Evolutionary conservation across 2,113 vertebrate species (phyloP), one percentile per base, ranked within the genome.

Genomic region (Blennius ocellaris): DNA sequence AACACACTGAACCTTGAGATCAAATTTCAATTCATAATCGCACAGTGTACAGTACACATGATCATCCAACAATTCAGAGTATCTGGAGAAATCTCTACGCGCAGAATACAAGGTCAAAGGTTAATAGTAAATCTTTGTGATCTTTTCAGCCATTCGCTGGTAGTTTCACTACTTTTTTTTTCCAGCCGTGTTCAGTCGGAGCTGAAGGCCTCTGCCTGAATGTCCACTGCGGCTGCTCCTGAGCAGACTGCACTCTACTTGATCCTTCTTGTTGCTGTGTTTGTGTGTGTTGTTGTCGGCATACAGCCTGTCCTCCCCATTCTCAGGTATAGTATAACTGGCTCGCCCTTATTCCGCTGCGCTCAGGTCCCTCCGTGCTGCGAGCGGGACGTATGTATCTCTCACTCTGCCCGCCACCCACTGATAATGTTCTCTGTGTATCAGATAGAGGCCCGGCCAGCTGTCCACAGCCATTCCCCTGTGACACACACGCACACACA

Each of bases 401-500:
- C 75, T 82, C 84, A 47, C 84, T 47, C 85, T 60, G 81, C 64
- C 72, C 7, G 60, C 78, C 70, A 37, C 73, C 77, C 82, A 49
- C 78, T 77, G 87, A 86, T 90, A 92, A 91, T 86, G 85, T 89
- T 86, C 79, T 68, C 62, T 60, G 82, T 87, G 88, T 87, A 89
- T 92, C 89, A 88, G 85, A 92, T 91, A 73, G 84, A 88, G 80
- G 61, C 81, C 83, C 76, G 50, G 83, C 84, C 91, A 92, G 90
- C 91, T 92, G 91, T 92, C 89, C 81, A 45, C 72, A 88, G 86
- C 91, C 91, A 88, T 88, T 91, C 85, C 86, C 69, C 53, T 41
- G 53, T 88, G 84, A 90, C 90, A 84, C 81, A 77, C 14, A 52
- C 44, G 16, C 64, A 51, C 56, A 43, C 5, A 43, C 41, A 43